phyloP scores from a whole-genome alignment of 2,888 invertebrate genomes.

The Oscheius sp. region DNA sequence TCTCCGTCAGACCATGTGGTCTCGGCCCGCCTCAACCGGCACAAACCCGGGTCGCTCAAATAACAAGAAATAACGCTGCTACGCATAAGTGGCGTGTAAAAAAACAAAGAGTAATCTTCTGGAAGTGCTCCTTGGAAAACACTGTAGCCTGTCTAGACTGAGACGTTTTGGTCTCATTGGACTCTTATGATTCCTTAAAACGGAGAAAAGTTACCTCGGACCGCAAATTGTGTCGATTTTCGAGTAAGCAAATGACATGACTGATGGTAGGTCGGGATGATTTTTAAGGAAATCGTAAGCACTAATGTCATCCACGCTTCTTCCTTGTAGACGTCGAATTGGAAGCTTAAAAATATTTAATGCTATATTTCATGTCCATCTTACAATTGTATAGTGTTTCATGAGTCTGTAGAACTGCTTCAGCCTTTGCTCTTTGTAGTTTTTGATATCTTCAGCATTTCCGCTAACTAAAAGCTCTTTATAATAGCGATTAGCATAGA shows the following conservation, averaged over 20 bases:
- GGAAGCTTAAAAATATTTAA: slow-evolving; percentile 12
- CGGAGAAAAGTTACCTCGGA: neutral
- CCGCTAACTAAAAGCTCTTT: slow-evolving; percentile 16
- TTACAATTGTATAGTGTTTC: slow-evolving; percentile 19
- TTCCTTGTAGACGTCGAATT: slow-evolving; percentile 3
- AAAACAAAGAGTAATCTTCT: too few species aligned
- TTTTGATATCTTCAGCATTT: neutral
- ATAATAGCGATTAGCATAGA: slow-evolving; percentile 9
- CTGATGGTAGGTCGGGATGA: slow-evolving; percentile 13
- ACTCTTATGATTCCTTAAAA: neutral
- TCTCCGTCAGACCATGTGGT: too few species aligned
- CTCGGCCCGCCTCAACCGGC: too few species aligned
- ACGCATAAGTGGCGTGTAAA: too few species aligned
- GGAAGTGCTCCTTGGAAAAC: too few species aligned
- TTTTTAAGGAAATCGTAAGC: slow-evolving; percentile 18
- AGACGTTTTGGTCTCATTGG: too few species aligned
- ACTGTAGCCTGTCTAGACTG: too few species aligned
- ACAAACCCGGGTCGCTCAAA: too few species aligned
- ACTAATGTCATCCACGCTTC: slow-evolving; percentile 20
- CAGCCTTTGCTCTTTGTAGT: neutral
- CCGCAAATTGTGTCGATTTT: slow-evolving; percentile 12
- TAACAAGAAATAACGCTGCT: too few species aligned
- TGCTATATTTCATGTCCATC: neutral
- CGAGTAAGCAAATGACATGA: slow-evolving; percentile 23
- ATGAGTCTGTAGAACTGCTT: slow-evolving; percentile 1